phyloP scores from a whole-genome alignment of 2,113 vertebrate genomes.

The Myiozetetes cayanensis region DNA sequence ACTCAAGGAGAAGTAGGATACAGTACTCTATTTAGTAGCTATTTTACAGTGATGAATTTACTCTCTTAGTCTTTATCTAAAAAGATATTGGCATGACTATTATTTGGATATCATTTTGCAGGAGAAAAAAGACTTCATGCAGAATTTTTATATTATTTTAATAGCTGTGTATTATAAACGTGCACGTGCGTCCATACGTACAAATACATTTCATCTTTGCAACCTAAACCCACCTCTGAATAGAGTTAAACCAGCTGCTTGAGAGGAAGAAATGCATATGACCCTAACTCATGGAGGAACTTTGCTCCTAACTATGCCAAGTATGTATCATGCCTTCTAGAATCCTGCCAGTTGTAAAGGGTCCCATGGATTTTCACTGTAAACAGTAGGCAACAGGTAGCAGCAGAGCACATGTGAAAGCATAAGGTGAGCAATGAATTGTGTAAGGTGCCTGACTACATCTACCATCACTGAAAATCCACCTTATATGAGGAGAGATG shows the following conservation, averaged over 20 bases:
- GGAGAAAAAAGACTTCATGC: not conserved
- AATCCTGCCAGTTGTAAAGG: not conserved
- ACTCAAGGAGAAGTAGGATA: not conserved
- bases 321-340: not conserved
- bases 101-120: not conserved
- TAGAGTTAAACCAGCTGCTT: not conserved
- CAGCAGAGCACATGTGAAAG: not conserved
- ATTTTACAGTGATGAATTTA: not conserved
- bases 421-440: not conserved
- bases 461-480: not conserved
- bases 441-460: not conserved
- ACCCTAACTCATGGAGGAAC: not conserved
- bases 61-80: not conserved
- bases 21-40: not conserved
- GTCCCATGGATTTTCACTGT: not conserved
- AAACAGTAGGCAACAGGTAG: not conserved
- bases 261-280: not conserved
- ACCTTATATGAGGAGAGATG: not conserved
- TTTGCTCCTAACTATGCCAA: not conserved
- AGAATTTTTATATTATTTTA: not conserved
- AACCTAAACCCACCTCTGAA: not conserved
- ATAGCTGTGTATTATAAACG: not conserved
- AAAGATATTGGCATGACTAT: not conserved
- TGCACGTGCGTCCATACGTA: fast-evolving
- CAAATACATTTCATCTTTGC: not conserved